Base-by-base conservation (phyloP, 2,113 vertebrate genomes). In the Mormyrus iriodes region DNA sequence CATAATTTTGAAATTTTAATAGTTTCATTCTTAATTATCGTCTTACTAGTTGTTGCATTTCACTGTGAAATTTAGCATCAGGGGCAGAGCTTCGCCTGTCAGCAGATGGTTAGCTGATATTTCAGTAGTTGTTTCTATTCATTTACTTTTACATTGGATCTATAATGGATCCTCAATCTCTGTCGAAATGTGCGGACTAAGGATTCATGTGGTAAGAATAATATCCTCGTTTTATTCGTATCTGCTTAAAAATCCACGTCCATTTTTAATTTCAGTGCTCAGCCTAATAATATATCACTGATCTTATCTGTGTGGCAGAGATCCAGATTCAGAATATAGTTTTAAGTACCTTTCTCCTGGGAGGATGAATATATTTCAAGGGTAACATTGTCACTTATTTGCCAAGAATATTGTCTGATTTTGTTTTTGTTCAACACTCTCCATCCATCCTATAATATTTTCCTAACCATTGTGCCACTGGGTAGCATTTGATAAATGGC, bases 381-480 rank as follows among this genome's bases (percentile, higher is more conserved):
- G 89, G 35, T 55, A 51, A n/a, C 13, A 19, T 35, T 1, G 42
- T 86, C 86, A 88, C 39, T 90, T 51, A 84, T 89, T 79, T 58
- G 27, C 90, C 79, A 39, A 91, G 89, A 92, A 93, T 93, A 92
- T 85, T 8, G 53, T 21, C 52, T 46, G 39, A 87, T 92, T 42
- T 92, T 90, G 91, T 88, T 55, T 90, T 85, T 51, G 86, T 88
- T 94, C 92, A 90, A 92, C 92, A 92, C 24, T 46, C 61, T 92
- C 61, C 83, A 84, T n/a, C 7, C 82, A 15, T 76, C 61, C 85
- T 46, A 44, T 48, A 93, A 69, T 69, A 31, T 91, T 94, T 93
- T 90, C 93, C 93, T 92, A 90, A 91, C 87, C 94, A 91, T 91
- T 21, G 46, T 48, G 90, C 85, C 87, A 46, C 87, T 48, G 15